Percentiles rank a stretch among this genome's conserved stretches.
phyloP scores from a whole-genome alignment of 2,797 vertebrate species.

The Oophaga sylvatica region DNA sequence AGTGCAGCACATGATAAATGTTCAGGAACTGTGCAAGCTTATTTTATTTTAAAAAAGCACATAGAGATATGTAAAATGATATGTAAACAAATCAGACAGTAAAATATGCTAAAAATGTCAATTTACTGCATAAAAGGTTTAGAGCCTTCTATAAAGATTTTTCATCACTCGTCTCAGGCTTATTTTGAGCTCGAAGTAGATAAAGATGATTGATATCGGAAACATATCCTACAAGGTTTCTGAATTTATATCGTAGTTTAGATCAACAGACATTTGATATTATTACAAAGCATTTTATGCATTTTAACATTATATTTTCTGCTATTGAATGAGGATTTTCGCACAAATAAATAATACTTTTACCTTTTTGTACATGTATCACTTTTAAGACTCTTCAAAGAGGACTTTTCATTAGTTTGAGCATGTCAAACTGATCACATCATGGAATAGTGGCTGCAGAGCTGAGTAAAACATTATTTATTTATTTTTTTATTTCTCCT shows the following conservation, averaged over 20 bases:
- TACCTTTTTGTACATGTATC: no score
- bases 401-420: no score
- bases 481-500: no score
- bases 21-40: neutral
- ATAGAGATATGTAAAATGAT: neutral
- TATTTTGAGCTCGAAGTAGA: neutral
- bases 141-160: neutral
- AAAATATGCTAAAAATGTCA: neutral
- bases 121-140: neutral
- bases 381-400: no score
- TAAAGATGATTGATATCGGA: neutral
- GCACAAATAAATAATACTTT: neutral
- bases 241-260: neutral
- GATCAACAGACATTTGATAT: neutral
- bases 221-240: neutral
- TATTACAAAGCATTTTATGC: neutral
- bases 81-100: neutral
- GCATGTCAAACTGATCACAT: no score
- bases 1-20: slow-evolving; percentile 49
- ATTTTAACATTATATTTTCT: neutral
- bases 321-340: neutral
- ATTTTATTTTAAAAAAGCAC: neutral
- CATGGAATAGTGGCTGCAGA: no score
- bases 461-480: no score
- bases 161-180: neutral